A percentile compares a stretch with the other conserved stretches of the same genome.
These are phyloP conservation scores for Candoia aspera DNA, from an alignment of 2,113 vertebrate genomes.

Conservation along the genomic window DNA sequence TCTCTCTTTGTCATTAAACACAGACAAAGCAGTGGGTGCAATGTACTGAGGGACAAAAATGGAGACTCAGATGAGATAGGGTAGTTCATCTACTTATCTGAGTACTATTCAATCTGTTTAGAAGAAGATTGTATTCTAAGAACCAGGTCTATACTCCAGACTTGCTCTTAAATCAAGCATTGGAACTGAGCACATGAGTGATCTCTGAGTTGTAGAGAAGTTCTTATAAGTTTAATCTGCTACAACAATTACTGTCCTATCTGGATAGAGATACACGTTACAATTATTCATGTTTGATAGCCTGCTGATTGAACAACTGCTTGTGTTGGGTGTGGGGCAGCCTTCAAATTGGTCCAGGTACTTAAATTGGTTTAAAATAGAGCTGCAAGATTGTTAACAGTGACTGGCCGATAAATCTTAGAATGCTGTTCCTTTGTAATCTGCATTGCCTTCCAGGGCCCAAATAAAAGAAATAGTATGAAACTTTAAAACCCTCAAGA, in stretches of 20 bases:
- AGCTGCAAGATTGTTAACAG: background rate
- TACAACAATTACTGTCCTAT: background rate
- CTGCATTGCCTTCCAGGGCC: background rate
- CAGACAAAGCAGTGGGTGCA: background rate
- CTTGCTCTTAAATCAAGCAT: background rate
- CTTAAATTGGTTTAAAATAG: background rate
- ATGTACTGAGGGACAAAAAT: background rate
- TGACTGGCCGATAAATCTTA: background rate
- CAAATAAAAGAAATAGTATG: background rate
- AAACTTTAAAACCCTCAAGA: background rate
- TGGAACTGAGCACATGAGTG: background rate
- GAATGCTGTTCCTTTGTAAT: background rate
- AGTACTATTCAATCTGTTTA: background rate
- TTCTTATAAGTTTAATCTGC: background rate
- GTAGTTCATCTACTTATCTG: background rate
- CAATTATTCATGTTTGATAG: background rate
- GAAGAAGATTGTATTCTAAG: background rate
- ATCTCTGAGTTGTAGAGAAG: background rate
- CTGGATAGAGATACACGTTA: background rate
- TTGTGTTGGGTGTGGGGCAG: background rate
- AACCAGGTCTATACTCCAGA: background rate
- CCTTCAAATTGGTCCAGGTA: background rate
- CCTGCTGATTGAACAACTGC: background rate
- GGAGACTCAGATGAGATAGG: background rate
- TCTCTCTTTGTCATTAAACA: background rate